Evolutionary conservation across 1,140 invertebrate species (phyloP).

Genomic region (Drosophila serrata): DNA sequence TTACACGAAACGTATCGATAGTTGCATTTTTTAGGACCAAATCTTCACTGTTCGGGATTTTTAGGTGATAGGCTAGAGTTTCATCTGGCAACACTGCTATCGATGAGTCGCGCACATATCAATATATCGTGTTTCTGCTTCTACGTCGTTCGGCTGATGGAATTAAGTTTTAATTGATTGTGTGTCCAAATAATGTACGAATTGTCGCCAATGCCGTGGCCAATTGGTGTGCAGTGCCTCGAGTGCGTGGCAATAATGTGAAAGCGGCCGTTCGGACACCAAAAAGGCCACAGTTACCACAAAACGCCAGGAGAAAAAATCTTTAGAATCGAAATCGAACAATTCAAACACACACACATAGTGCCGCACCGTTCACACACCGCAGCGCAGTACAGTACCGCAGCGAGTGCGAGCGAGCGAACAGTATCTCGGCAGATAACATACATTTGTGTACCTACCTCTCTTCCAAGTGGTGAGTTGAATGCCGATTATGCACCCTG

Average conservation of each 20-base stretch:
- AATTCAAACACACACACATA: slow-evolving; percentile 75
- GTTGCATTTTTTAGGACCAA: neutral
- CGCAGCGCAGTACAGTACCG: slow-evolving; percentile 59
- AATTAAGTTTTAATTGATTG: slow-evolving; percentile 65
- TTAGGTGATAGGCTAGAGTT: neutral
- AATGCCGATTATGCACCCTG: slow-evolving; percentile 80
- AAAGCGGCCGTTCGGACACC: slow-evolving; percentile 35
- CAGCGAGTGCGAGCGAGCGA: slow-evolving; percentile 61
- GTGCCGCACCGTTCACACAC: slow-evolving; percentile 65
- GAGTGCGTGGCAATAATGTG: slow-evolving; percentile 59
- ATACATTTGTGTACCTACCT: slow-evolving; percentile 81
- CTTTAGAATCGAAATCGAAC: slow-evolving; percentile 75
- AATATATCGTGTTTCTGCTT: slow-evolving; percentile 26
- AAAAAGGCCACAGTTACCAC: slow-evolving; percentile 53
- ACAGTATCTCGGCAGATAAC: slow-evolving; percentile 56
- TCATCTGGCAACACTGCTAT: neutral
- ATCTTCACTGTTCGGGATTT: neutral
- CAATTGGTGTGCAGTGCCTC: slow-evolving; percentile 59
- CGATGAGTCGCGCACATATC: slow-evolving; percentile 6
- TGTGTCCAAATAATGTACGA: slow-evolving; percentile 41
- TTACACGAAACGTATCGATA: no score
- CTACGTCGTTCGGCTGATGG: slow-evolving; percentile 71
- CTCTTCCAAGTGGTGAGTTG: slow-evolving; percentile 80
- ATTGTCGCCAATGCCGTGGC: slow-evolving; percentile 59
- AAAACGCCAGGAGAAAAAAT: slow-evolving; percentile 76